phyloP scores from a whole-genome alignment of 2,797 vertebrate species.

The Euphonia xanthogaster region DNA sequence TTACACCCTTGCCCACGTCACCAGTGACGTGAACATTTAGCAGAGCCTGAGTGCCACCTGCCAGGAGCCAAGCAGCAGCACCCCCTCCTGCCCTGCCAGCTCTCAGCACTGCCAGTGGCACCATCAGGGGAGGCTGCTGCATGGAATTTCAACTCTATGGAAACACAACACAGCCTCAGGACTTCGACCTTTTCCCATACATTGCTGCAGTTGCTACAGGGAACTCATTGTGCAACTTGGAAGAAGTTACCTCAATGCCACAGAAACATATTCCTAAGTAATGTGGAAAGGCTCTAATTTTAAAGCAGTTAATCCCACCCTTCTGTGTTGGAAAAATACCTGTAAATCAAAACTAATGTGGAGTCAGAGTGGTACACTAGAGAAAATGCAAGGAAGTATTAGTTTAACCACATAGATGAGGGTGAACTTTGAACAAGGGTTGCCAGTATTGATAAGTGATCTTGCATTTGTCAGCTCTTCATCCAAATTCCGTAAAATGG shows the following conservation, averaged over 20 bases:
- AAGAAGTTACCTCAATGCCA: conserved; percentile 7
- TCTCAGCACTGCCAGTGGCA: not conserved
- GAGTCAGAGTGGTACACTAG: not conserved
- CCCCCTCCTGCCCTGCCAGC: not conserved
- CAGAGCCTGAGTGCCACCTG: not conserved
- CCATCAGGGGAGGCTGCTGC: not conserved
- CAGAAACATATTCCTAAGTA: not conserved
- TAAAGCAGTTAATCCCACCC: not conserved
- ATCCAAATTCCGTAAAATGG: not conserved
- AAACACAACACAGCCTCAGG: conserved; percentile 19
- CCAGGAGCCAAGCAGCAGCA: not conserved
- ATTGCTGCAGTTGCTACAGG: not conserved
- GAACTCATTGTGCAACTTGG: not conserved
- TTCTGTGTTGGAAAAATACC: not conserved
- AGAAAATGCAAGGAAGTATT: not conserved
- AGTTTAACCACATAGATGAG: not conserved
- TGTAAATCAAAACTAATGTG: not conserved
- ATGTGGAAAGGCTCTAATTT: not conserved
- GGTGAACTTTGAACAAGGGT: not conserved
- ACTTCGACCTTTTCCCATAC: not conserved
- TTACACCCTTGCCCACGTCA: not conserved
- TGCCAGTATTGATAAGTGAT: not conserved
- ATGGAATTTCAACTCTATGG: not conserved
- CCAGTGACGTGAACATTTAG: rapidly evolving
- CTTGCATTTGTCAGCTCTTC: not conserved